Conservation (phyloP, 2,797 vertebrate species). For the Mycteria americana region DNA sequence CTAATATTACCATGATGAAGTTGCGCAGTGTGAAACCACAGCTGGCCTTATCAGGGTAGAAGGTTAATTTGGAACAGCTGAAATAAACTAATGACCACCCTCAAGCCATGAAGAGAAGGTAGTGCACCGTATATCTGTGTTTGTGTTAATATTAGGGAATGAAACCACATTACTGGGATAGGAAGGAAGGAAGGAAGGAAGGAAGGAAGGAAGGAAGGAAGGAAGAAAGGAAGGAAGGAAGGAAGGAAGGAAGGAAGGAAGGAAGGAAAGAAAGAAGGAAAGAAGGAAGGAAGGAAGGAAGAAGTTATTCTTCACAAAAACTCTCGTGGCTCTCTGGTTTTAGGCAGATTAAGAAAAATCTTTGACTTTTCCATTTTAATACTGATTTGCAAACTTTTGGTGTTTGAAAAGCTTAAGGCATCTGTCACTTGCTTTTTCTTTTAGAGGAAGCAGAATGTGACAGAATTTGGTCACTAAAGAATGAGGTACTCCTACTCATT, state of each 20-base stretch:
- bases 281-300: background rate
- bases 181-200: too few relatives aligned
- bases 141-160: background rate
- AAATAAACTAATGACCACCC: background rate
- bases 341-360: background rate
- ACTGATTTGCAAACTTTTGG: background rate
- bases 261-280: too few relatives aligned
- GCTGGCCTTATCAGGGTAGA: background rate
- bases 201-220: background rate
- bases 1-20: background rate
- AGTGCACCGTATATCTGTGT: background rate
- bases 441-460: background rate
- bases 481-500: background rate
- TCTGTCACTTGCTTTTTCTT: background rate
- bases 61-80: background rate
- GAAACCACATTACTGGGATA: background rate
- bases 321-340: background rate
- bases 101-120: background rate
- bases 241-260: too few relatives aligned
- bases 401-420: background rate
- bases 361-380: background rate
- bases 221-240: background rate
- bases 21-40: background rate
- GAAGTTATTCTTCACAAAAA: background rate
- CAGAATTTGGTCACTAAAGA: background rate